These are phyloP conservation scores for Diabrotica virgifera DNA, from an alignment of 1,140 invertebrate species.

Conservation along the genomic window DNA sequence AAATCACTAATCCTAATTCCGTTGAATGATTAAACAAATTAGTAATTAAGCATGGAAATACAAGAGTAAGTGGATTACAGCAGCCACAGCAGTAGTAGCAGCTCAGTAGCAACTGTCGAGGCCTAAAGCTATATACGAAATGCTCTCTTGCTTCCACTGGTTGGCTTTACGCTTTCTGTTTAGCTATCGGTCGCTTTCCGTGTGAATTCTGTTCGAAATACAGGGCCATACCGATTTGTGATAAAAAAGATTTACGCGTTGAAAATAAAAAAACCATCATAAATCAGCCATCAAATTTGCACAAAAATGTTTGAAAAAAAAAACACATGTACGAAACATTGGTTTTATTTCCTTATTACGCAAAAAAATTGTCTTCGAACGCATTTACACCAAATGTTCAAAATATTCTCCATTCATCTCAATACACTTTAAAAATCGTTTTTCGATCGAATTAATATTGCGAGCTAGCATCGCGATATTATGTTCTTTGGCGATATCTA, in stretches of 20 bases:
- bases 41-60: conserved; percentile 19
- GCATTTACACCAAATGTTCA: too few species aligned
- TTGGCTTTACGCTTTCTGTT: not conserved
- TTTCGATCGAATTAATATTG: too few species aligned
- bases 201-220: not conserved
- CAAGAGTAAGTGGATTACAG: conserved; percentile 19
- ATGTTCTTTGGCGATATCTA: too few species aligned
- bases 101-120: not conserved
- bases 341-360: too few species aligned
- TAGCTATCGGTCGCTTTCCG: not conserved
- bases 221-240: not conserved
- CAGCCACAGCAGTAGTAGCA: not conserved
- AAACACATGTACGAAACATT: too few species aligned
- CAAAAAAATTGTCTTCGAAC: too few species aligned
- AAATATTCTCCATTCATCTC: too few species aligned
- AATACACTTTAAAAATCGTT: too few species aligned
- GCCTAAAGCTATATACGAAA: conserved; percentile 7
- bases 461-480: too few species aligned
- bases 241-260: not conserved
- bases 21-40: conserved; percentile 7
- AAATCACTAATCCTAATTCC: too few species aligned
- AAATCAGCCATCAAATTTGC: too few species aligned
- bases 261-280: not conserved
- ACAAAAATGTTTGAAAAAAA: too few species aligned
- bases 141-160: not conserved